A percentile compares a stretch with the other conserved stretches of the same genome.
These are phyloP conservation scores for Cyclura pinguis DNA, from an alignment of 2,797 vertebrate genomes.

Conservation along the genomic window DNA sequence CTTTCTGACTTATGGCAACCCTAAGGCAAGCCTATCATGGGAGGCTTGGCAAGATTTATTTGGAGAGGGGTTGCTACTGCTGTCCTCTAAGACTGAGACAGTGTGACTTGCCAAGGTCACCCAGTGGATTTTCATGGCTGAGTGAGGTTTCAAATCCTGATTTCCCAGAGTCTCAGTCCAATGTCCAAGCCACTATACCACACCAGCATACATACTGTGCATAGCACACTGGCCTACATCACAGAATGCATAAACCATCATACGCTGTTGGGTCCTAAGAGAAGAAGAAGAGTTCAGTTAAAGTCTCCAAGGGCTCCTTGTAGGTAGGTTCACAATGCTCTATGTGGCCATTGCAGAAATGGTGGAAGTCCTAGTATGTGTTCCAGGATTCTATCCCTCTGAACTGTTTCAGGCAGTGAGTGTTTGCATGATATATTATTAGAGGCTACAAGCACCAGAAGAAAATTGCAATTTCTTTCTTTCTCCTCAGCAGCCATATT, in stretches of 20 bases:
- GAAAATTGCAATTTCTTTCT: slow-evolving; percentile 19
- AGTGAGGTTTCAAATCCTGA: no score
- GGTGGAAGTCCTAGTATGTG: background rate
- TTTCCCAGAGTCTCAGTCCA: no score
- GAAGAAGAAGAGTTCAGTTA: background rate
- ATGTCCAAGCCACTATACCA: no score
- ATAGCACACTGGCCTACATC: background rate
- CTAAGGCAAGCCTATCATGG: no score
- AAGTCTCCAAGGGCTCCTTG: background rate
- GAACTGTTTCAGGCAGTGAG: background rate
- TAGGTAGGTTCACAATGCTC: background rate
- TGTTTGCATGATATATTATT: slow-evolving; percentile 20
- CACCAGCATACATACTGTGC: no score
- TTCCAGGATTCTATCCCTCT: background rate
- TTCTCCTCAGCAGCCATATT: slow-evolving; percentile 6
- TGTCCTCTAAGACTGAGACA: no score
- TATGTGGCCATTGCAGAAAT: background rate
- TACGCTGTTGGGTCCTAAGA: background rate
- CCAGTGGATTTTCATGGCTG: no score
- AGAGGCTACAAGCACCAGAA: background rate
- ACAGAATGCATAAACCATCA: background rate
- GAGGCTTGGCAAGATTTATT: no score
- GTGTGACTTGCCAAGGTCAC: no score
- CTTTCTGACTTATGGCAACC: no score
- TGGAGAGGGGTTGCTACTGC: no score